Base-by-base conservation (phyloP, 53 echinoderm and acorn worm species). In the Hippasteria phrygiana region DNA sequence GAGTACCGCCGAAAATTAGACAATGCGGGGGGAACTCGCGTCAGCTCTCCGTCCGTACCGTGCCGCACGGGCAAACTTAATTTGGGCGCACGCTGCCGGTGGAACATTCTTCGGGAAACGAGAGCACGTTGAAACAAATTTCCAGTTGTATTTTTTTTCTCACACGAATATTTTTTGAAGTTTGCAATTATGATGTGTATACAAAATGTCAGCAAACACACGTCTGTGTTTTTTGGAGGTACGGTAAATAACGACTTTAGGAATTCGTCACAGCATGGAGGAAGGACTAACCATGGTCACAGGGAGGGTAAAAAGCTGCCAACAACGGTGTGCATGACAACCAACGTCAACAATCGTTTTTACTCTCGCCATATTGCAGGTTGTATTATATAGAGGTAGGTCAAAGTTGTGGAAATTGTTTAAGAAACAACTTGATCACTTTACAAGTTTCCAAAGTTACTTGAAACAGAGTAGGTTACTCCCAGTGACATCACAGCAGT, bases 1-100 rank as follows among this genome's bases (percentile, higher is more conserved):
- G 65, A 81, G 81, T 81, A 81, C 64, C 81, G 81, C 37, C 66
- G 81, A 81, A 81, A 81, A 81, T 81, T 81, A 81, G 81, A 81
- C 81, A 81, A 81, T 81, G 62, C 43, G 65, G 65, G 67, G 67
- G 5, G 5, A 13, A 27, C 39, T 39, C 39, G 29, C 20, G 35
- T 41, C 37, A 32, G 22, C 62, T 54, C 37, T 33, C 33, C 39
- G 35, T 62, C 55, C 27, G 59, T 6, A 42, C 63, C 41, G 81
- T 45, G 63, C 26, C 56, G 78, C 55, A 45, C 81, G 63, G 81
- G 41, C 63, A 81, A 81, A 81, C 81, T 81, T 81, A 81, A 81
- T 81, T 81, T 64, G 43, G 31, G 12, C 28, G 43, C 43, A 14
- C 64, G 42, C 43, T 24, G 28, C 43, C 27, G 80, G 80, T 63